Base-by-base conservation (phyloP, 2,888 invertebrate genomes). In the Camptogramma bilineatum region DNA sequence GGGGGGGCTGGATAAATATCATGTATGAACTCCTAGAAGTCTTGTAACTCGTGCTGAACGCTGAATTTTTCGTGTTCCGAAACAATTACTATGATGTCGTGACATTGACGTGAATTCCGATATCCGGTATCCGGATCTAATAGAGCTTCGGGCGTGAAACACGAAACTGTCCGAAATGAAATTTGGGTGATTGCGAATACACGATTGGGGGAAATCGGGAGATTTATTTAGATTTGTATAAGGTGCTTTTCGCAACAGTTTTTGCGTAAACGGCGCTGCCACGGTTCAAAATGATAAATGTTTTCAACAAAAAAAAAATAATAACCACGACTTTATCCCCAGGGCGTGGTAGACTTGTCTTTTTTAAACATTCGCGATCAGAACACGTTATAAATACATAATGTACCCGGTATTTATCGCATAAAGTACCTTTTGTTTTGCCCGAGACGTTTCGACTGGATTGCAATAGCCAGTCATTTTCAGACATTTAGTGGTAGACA, bases 61-160 rank as follows among this genome's bases (percentile, higher is more conserved):
- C 39, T 42, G 4, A 52, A 52, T 68, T 54, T 70, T 70, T 61
- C 63, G 24, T 61, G 47, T 69, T 66, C 34, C 24, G 13, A 60
- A 70, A 61, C 62, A 55, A 64, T 55, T 52, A 55, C 55, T 34
- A 42, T 51, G 50, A 50, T 54, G 31, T 24, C 46, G 44, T 53
- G 62, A 69, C 57, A 68, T 48, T 64, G 67, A 69, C 60, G 57
- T 61, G 69, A 52, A 66, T 60, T 52, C 54, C 48, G 57, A 69
- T 71, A 63, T 68, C 54, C 47, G 46, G 52, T 44, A 52, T 34
- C 44, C 39, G 47, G 47, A 51, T 62, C 19, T 61, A 64, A 58
- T 55, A 59, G n/a, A 62, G 47, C 52, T 52, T 7, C 46, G 47
- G 62, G 60, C 54, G 60, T 48, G 60, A 66, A 70, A 62, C 44